Conservation (phyloP, 2,888 invertebrate genomes). For the Tineola bisselliella region DNA sequence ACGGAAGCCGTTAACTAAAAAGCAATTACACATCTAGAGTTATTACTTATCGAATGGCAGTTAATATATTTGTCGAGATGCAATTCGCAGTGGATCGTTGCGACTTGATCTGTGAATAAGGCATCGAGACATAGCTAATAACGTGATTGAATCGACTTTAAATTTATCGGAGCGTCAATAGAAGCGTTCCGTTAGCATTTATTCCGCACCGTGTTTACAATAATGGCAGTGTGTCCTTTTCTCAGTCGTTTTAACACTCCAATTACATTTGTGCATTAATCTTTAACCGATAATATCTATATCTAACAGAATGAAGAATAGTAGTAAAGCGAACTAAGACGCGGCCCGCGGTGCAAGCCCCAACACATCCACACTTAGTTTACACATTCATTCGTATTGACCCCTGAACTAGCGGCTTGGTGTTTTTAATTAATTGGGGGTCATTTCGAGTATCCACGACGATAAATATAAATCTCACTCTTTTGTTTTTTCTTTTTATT, state of each 20-base stretch:
- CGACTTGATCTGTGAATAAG: constrained; percentile 28
- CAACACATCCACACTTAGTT: not conserved
- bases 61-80: constrained; percentile 21
- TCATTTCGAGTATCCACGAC: not conserved
- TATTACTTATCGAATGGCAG: constrained; percentile 66
- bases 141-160: constrained; percentile 20
- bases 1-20: constrained; percentile 53
- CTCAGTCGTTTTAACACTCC: constrained; percentile 33
- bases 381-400: not conserved
- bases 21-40: constrained; percentile 40
- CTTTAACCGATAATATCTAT: not conserved
- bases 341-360: constrained; percentile 58
- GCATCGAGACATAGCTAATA: constrained; percentile 48
- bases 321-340: constrained; percentile 22
- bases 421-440: not conserved
- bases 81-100: not conserved
- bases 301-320: not conserved
- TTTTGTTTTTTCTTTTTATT: not conserved
- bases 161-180: constrained; percentile 22
- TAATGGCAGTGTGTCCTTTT: constrained; percentile 58
- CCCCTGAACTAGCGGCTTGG: not conserved
- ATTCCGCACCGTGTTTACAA: constrained; percentile 41
- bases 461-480: not conserved
- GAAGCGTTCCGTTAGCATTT: constrained; percentile 32
- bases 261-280: constrained; percentile 54